These are phyloP conservation scores for Hemistola chrysoprasaria DNA, from an alignment of 2,888 invertebrate species.

Conservation along the genomic window DNA sequence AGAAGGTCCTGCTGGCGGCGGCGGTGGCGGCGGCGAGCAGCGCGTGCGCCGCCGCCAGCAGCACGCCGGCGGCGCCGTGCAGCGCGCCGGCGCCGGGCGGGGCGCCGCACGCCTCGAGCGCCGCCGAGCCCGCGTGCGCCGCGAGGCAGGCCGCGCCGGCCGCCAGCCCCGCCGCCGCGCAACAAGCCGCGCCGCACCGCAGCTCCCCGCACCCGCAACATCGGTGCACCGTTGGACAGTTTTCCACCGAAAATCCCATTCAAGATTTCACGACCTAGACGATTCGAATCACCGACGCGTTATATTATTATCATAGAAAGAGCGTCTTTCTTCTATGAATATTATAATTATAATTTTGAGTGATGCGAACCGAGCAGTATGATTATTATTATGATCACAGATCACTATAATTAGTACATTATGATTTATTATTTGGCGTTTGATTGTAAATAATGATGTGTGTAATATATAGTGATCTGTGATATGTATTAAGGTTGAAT, in stretches of 20 bases:
- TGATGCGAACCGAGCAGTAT: too few relatives aligned
- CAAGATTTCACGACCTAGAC: too few relatives aligned
- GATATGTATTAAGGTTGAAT: too few relatives aligned
- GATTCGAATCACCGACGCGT: too few relatives aligned
- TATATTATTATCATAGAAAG: too few relatives aligned
- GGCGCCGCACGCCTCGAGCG: constrained; percentile 10
- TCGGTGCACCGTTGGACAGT: constrained; percentile 36
- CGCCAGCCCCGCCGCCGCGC: constrained; percentile 34
- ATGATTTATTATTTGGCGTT: too few relatives aligned
- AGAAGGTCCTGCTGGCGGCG: constrained; percentile 32
- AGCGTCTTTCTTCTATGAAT: too few relatives aligned
- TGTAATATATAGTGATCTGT: too few relatives aligned
- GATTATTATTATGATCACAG: too few relatives aligned
- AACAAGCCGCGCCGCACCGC: constrained; percentile 22
- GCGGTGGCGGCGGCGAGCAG: constrained; percentile 37
- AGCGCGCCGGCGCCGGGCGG: constrained; percentile 23
- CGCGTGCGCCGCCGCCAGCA: constrained; percentile 37
- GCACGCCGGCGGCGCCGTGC: constrained; percentile 41
- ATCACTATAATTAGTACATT: too few relatives aligned
- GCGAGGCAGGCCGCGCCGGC: constrained; percentile 26
- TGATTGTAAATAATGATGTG: too few relatives aligned
- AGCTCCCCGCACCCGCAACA: constrained; percentile 39
- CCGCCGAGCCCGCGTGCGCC: constrained; percentile 19
- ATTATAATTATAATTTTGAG: too few relatives aligned
- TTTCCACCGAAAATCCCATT: constrained; percentile 43